These are phyloP conservation scores for Sycophila texana DNA, from an alignment of 2,888 invertebrate species.

Conservation along the genomic window DNA sequence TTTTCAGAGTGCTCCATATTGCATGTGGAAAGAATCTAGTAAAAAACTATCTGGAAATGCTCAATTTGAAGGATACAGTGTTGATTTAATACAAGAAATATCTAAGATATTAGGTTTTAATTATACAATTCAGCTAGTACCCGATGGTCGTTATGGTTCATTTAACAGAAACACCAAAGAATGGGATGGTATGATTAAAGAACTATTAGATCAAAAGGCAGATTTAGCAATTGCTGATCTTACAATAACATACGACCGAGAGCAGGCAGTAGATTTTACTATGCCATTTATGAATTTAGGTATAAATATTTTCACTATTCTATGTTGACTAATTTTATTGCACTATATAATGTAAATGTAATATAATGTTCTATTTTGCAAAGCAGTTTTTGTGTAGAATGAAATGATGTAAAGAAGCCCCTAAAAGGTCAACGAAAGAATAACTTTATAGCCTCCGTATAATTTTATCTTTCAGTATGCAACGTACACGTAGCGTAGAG, in stretches of 20 bases:
- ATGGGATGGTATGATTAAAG: conserved; percentile 95
- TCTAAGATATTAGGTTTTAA: conserved; percentile 91
- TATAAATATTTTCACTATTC: conserved; percentile 64
- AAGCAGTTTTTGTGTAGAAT: no score
- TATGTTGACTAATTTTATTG: no score
- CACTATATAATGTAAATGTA: no score
- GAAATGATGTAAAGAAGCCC: no score
- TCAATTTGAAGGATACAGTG: conserved; percentile 95
- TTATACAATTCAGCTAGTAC: conserved; percentile 90
- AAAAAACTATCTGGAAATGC: conserved; percentile 91
- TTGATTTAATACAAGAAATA: conserved; percentile 95
- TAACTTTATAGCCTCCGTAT: no score
- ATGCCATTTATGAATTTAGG: conserved; percentile 98
- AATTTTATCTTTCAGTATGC: no score
- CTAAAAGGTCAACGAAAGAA: no score
- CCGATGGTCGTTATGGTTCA: conserved; percentile 91
- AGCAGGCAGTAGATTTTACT: conserved; percentile 85
- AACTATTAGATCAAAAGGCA: conserved; percentile 91
- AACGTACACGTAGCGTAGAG: no score
- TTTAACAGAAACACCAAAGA: conserved; percentile 88
- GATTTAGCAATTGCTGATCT: conserved; percentile 98
- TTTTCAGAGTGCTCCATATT: conserved; percentile 93
- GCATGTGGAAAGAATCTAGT: conserved; percentile 93
- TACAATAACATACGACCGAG: conserved; percentile 97
- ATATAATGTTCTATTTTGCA: no score